Percentiles rank a stretch among this genome's conserved stretches.
Conservation (phyloP, 2,113 vertebrate genomes). For the Petrocephalus zakoni region DNA sequence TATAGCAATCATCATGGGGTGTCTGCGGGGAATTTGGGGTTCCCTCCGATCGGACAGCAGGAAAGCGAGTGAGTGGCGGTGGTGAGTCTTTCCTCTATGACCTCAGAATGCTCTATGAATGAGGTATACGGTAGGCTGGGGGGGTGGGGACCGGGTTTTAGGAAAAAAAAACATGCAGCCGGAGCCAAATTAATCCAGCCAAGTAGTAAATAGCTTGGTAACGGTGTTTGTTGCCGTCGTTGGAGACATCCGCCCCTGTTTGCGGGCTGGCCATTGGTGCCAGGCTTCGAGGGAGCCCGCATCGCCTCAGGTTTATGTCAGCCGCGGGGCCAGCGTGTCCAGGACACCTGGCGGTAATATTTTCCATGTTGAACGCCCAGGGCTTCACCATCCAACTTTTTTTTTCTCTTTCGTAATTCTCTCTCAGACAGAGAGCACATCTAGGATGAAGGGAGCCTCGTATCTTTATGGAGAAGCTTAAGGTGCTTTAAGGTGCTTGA, state of each 20-base stretch:
- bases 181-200: constrained; percentile 21
- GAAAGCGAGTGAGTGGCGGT: neutral
- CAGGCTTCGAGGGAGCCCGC: constrained; percentile 21
- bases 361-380: constrained; percentile 31
- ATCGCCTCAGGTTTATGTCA: constrained; percentile 22
- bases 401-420: neutral
- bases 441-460: neutral
- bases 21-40: neutral
- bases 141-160: neutral
- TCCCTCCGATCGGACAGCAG: neutral
- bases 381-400: constrained; percentile 17
- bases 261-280: constrained; percentile 11
- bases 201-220: constrained; percentile 31
- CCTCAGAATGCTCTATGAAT: neutral
- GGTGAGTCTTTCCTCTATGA: neutral
- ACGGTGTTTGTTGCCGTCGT: constrained; percentile 34
- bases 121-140: neutral
- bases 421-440: neutral
- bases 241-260: constrained; percentile 8
- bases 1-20: neutral
- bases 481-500: neutral
- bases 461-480: neutral
- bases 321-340: neutral
- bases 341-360: constrained; percentile 38
- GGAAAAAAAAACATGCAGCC: neutral